These are phyloP conservation scores for Eilema caniola DNA, from an alignment of 2,888 invertebrate species.

Conservation along the genomic window DNA sequence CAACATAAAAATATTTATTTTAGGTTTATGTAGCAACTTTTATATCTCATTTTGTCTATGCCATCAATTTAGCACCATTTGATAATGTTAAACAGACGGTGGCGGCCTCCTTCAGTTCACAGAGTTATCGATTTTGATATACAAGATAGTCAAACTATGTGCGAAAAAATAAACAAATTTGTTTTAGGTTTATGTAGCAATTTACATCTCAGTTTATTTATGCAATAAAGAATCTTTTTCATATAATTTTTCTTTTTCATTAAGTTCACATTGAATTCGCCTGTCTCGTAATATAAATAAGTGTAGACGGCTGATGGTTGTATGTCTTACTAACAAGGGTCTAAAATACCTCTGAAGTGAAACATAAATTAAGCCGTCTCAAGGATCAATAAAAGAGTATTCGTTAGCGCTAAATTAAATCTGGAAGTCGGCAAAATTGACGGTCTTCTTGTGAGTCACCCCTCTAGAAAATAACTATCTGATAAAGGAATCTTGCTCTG, in stretches of 20 bases:
- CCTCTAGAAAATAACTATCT: background rate
- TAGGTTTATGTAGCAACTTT: too few species aligned
- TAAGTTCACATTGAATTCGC: background rate
- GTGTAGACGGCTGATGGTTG: background rate
- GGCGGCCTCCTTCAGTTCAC: too few species aligned
- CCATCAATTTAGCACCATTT: too few species aligned
- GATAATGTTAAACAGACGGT: too few species aligned
- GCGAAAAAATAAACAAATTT: too few species aligned
- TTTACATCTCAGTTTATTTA: background rate
- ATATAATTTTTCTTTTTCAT: background rate
- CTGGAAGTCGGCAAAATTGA: constrained; percentile 38
- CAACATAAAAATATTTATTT: too few species aligned
- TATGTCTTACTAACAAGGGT: background rate
- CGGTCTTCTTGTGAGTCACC: background rate
- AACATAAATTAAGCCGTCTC: background rate
- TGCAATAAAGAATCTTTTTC: constrained; percentile 1
- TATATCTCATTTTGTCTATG: background rate
- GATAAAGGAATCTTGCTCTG: background rate
- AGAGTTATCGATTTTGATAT: too few species aligned
- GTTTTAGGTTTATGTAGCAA: too few species aligned
- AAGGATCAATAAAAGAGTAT: constrained; percentile 2
- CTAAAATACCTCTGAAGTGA: background rate
- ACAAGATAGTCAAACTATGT: too few species aligned
- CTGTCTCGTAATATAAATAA: background rate
- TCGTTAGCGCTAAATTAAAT: constrained; percentile 21